A percentile compares a stretch with the other conserved stretches of the same genome.
These are phyloP conservation scores for Hiodon tergisus DNA, from an alignment of 2,113 vertebrate genomes.

Conservation along the genomic window DNA sequence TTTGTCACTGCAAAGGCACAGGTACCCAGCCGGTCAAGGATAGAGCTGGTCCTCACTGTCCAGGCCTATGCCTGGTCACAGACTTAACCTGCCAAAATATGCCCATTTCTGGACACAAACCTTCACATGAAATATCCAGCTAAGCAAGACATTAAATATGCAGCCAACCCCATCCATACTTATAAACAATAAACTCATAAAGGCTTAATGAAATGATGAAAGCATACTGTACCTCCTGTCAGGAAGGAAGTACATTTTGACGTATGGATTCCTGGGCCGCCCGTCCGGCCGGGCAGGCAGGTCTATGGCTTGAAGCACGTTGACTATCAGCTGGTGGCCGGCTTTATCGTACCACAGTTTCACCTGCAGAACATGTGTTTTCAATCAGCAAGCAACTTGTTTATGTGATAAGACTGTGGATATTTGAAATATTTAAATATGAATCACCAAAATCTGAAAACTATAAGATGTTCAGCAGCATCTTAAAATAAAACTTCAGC, in stretches of 20 bases:
- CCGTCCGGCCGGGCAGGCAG: conserved; percentile 82
- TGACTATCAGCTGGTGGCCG: conserved; percentile 94
- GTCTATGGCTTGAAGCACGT: conserved; percentile 94
- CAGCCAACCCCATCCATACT: neutral
- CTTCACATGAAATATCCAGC: neutral
- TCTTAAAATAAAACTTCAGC: too few relatives aligned
- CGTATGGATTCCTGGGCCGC: conserved; percentile 89
- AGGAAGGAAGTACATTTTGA: conserved; percentile 99
- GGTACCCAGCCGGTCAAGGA: neutral
- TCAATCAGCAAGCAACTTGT: neutral
- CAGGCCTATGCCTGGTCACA: neutral
- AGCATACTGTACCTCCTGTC: conserved; percentile 60
- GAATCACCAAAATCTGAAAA: too few relatives aligned
- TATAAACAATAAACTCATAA: neutral
- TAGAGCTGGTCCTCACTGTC: too few relatives aligned
- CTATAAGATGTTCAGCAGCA: too few relatives aligned
- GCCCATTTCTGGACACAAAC: neutral
- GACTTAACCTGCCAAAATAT: neutral
- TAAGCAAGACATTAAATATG: neutral
- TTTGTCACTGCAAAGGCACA: conserved; percentile 79
- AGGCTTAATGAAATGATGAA: neutral
- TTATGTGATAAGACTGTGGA: neutral
- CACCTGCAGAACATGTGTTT: conserved; percentile 61
- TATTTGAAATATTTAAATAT: too few relatives aligned
- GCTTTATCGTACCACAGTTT: conserved; percentile 98